Base-by-base conservation (phyloP, 1,140 invertebrate species). In the Pseudomyrmex cubaensis region DNA sequence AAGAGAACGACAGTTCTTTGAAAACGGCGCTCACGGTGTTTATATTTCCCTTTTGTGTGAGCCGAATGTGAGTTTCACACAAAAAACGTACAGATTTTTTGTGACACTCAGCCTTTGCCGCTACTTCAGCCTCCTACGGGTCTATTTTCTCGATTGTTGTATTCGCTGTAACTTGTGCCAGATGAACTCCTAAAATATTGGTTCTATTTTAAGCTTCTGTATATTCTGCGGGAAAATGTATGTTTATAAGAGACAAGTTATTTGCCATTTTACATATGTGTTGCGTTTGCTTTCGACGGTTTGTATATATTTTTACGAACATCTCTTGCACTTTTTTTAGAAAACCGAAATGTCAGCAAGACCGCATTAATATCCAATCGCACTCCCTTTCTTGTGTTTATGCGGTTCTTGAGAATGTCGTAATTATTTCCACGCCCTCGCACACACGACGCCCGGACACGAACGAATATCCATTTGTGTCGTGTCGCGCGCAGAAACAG, bases 401-500 rank as follows among this genome's bases (percentile, higher is more conserved):
- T 35, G 35, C 35, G 63, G 0, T 8, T 10, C 44, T 69, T 17
- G 64, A 35, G 5, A 80, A 80, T 59, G 22, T 12, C n/a, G 48
- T 80, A 72, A 80, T 80, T 80, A 80, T 80, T 80, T 80, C 54
- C 76, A 59, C 50, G 54, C 54, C 52, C n/a, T 25, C 44, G n/a
- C 66, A 59, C 66, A 48, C 54, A 48, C 54, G 22, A 61, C 5
- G 35, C 9, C 50, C 22, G 22, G 8, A 20, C 48, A 70, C 56
- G 66, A 57, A 46, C 56, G 67, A 80, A 80, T 72, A 80, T 80
- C 67, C 54, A 70, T 80, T 80, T 66, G 54, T 50, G 56, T 70
- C 76, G 66, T 59, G 76, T 80, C 76, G 66, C 46, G 66, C 44
- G 48, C 76, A 80, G 76, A n/a, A 70, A 80, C 66, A 80, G 66